Base-by-base conservation (phyloP, 1,140 invertebrate species). In the Leptinotarsa texana region DNA sequence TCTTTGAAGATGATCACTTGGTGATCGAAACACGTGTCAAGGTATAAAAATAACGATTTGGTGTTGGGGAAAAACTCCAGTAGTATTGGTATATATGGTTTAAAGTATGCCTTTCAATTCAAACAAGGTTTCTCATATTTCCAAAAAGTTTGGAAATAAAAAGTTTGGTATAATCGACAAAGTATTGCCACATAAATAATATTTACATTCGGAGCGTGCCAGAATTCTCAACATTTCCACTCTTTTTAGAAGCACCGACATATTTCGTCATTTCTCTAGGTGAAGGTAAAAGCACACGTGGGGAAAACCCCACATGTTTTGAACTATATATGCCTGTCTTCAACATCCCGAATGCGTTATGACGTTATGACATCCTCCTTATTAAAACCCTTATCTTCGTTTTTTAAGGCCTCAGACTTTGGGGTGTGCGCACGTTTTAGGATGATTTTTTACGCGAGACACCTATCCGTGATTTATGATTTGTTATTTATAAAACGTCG, bases 401-500 rank as follows among this genome's bases (percentile, higher is more conserved):
- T 57, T 57, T 57, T 57, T 57, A 24, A 57, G n/a, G 5, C 51
- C n/a, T 57, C 51, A 57, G 51, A 57, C 51, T n/a, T 15, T 57
- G n/a, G 51, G 51, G 51, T 57, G 51, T 57, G n/a, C 51, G 51
- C 51, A 57, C 51, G 51, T 57, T 57, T 57, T 57, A 3, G 51
- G 51, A n/a, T n/a, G 51, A 57, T 57, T 57, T 57, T 57, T 57
- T 57, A 57, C 13, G 51, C 51, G 51, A 57, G 51, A 57, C n/a
- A 57, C 51, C 51, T 57, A 57, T 57, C 6, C 51, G n/a, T 57
- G 51, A 57, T 57, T 57, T 57, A 57, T 57, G 15, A 57, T 57
- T 57, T 57, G 51, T 57, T 57, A 57, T 57, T 57, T 57, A 57
- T 57, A 57, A 57, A 57, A 57, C n/a, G 51, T 57, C 51, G 51